Base-by-base conservation (phyloP, 2,797 vertebrate genomes). In the Pipistrellus nathusii region DNA sequence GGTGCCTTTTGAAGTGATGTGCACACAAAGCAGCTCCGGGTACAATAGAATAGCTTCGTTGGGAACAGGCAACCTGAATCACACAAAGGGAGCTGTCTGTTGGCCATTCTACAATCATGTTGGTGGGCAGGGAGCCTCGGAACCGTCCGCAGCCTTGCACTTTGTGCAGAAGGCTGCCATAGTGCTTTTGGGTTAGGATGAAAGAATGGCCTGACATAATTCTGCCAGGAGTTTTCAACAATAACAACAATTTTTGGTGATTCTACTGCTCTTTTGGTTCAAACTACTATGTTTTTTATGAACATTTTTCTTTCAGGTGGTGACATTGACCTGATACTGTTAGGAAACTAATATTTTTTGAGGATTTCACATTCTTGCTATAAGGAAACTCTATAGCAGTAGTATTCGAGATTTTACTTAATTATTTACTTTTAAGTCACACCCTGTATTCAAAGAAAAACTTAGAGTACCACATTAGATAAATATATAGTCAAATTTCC, bases 1-100 rank as follows among this genome's bases (percentile, higher is more conserved):
- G 2, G 12, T 80, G 55, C 20, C 89, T 35, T 93, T 96, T 94
- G 85, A 95, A 96, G 72, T 44, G n/a, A 73, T 23, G 69, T 11
- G 23, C 76, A 90, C 38, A 94, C 57, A 62, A 64, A 89, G 62
- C 88, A 86, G 78, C 81, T 44, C 53, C 53, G 20, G 5, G 76
- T 23, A 27, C 55, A 62, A 23, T 30, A 21, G 4, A 38, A 80
- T 41, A 82, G 55, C n/a, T 85, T 85, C 55, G 17, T 2, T 44
- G 57, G 59, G 69, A 66, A 15, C 4, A 53, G 32, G 2, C 1
- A 41, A 15, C 17, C 21, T 18, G 15, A 85, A 15, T 25, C 41
- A n/a, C 66, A 72, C 59, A 76, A 69, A n/a, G 41, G 44, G 0
- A 71, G 5, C 1, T 13, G 38, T 46, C 57, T 68, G 25, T 5